Conservation (phyloP, 2,888 invertebrate genomes). For the Troides oblongomaculatus region DNA sequence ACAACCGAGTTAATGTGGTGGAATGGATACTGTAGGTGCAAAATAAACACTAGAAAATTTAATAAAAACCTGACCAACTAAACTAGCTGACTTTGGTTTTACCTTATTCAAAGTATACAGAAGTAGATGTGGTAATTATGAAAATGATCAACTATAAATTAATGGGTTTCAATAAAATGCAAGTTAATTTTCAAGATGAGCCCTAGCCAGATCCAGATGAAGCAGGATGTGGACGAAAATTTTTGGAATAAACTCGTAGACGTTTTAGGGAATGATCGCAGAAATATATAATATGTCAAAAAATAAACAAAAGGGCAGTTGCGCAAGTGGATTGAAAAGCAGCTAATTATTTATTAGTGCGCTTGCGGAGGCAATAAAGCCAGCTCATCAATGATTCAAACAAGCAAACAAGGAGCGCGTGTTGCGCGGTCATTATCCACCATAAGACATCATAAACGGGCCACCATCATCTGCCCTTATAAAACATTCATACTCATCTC, state of each 20-base stretch:
- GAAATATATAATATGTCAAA: background rate
- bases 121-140: no score
- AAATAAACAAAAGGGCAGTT: constrained; percentile 12
- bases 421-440: constrained; percentile 72
- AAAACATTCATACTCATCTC: constrained; percentile 80
- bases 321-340: constrained; percentile 22
- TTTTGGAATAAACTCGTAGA: no score
- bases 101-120: no score
- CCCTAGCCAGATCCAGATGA: no score
- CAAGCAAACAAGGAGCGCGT: constrained; percentile 70
- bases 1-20: constrained; percentile 30
- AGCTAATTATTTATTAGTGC: constrained; percentile 72
- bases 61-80: background rate
- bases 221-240: no score
- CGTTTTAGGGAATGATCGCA: no score
- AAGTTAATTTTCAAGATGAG: no score
- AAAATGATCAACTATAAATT: no score
- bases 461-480: constrained; percentile 79
- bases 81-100: background rate
- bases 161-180: no score
- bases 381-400: constrained; percentile 74
- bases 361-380: constrained; percentile 67
- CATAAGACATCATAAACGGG: constrained; percentile 79
- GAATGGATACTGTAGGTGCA: background rate
- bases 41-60: background rate